Conservation (phyloP, 2,113 vertebrate genomes). For the Corapipo altera region DNA sequence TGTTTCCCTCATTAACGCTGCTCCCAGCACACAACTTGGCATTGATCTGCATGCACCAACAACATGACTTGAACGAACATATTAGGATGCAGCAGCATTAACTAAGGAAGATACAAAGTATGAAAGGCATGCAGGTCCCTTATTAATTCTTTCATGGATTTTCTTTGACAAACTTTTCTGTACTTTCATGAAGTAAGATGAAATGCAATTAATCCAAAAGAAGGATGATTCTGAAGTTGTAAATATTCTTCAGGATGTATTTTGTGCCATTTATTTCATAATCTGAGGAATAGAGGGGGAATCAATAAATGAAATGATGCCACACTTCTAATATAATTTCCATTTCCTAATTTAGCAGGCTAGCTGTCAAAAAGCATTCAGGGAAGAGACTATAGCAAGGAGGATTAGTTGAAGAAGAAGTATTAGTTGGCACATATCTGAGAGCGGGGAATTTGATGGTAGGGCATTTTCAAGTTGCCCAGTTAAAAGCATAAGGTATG, state of each 20-base stretch:
- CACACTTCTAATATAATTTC: not conserved
- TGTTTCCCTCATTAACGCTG: not conserved
- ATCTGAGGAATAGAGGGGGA: not conserved
- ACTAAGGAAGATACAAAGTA: not conserved
- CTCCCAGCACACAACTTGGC: not conserved
- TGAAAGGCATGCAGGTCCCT: not conserved
- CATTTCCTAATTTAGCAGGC: not conserved
- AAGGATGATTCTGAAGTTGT: not conserved
- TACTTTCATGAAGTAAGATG: not conserved
- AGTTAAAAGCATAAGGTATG: not conserved
- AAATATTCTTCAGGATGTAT: not conserved
- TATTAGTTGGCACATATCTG: not conserved
- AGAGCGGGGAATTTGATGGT: not conserved
- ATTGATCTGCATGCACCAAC: fast-evolving
- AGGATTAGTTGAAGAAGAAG: not conserved
- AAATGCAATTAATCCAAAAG: not conserved
- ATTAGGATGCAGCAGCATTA: not conserved
- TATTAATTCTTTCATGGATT: not conserved
- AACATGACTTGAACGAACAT: fast-evolving
- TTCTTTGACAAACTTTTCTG: not conserved
- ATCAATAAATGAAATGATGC: not conserved
- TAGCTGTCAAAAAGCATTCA: not conserved
- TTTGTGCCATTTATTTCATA: not conserved
- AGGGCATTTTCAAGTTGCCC: not conserved
- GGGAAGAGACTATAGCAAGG: not conserved